Conservation (phyloP, 2,888 invertebrate genomes). For the Tiliacea citrago region DNA sequence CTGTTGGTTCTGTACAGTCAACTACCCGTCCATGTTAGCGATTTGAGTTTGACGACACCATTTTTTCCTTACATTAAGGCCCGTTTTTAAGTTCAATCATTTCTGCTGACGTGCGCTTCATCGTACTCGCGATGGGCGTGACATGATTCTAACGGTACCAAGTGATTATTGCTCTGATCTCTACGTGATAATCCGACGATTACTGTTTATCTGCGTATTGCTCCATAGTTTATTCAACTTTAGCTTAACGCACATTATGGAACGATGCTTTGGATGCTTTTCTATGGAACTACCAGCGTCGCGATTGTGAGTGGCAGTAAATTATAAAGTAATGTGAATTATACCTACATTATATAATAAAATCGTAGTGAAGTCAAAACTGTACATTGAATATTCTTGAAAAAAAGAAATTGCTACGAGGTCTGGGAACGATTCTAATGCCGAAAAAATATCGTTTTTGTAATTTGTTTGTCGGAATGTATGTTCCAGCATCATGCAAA, state of each 20-base stretch:
- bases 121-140: constrained; percentile 55
- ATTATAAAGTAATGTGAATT: constrained; percentile 22
- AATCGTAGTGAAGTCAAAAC: no score
- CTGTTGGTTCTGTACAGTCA: constrained; percentile 39
- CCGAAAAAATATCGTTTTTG: no score
- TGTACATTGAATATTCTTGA: no score
- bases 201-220: constrained; percentile 63
- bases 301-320: constrained; percentile 6
- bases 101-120: constrained; percentile 9
- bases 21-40: not conserved
- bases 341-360: no score
- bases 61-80: not conserved
- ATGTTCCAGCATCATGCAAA: no score
- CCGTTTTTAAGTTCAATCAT: constrained; percentile 21
- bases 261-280: constrained; percentile 2
- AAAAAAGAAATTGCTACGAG: no score
- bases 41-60: not conserved
- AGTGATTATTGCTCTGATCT: constrained; percentile 68
- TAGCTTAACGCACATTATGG: constrained; percentile 17
- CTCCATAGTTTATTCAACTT: constrained; percentile 63
- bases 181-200: constrained; percentile 65
- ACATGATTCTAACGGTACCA: constrained; percentile 68
- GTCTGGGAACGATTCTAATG: no score
- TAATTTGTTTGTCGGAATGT: no score
- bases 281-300: not conserved